Conservation (phyloP, 2,888 invertebrate genomes). For the Pyrocoelia pectoralis region DNA sequence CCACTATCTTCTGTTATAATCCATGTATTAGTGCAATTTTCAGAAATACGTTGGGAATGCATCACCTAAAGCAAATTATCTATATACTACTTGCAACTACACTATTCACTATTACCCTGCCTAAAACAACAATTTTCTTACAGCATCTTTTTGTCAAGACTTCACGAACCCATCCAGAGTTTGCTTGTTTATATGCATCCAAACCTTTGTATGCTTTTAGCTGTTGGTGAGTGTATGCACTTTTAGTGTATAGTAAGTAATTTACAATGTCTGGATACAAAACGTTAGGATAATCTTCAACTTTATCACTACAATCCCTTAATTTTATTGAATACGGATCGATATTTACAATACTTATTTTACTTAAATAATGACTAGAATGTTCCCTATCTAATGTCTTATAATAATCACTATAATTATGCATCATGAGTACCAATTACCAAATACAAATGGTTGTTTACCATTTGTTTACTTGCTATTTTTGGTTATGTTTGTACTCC, state of each 20-base stretch:
- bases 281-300: slow-evolving; percentile 5
- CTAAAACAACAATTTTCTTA: not conserved
- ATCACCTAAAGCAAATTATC: not conserved
- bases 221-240: slow-evolving; percentile 8
- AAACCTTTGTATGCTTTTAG: too few species aligned
- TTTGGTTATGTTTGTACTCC: too few species aligned
- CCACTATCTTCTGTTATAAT: not conserved
- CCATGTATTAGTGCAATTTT: not conserved
- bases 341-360: too few species aligned
- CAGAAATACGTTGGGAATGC: not conserved
- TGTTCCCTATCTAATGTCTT: too few species aligned
- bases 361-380: too few species aligned
- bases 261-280: slow-evolving; percentile 14
- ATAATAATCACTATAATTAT: too few species aligned
- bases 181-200: not conserved
- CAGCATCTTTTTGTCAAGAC: not conserved
- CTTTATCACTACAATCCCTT: not conserved
- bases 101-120: not conserved
- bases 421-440: not conserved
- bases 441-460: too few species aligned
- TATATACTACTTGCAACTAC: too few species aligned
- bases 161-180: slow-evolving; percentile 4
- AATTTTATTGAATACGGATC: too few species aligned
- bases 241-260: slow-evolving; percentile 11
- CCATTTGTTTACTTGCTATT: too few species aligned